A percentile compares a stretch with the other conserved stretches of the same genome.
phyloP scores from a whole-genome alignment of 2,797 vertebrate species.

The Sus cebifrons region DNA sequence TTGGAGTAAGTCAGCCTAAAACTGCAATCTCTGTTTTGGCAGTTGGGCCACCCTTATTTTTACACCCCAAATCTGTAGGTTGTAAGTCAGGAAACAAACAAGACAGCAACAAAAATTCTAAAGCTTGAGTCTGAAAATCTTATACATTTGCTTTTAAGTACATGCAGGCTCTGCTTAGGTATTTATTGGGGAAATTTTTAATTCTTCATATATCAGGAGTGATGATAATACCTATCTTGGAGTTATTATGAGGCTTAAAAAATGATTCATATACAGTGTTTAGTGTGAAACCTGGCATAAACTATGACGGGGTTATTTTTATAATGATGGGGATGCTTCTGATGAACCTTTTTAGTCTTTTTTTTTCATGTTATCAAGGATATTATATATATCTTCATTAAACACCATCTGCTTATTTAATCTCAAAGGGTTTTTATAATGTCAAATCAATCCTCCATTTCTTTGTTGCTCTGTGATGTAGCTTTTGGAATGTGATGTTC shows the following conservation, averaged over 20 bases:
- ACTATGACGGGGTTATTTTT: neutral
- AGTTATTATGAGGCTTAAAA: neutral
- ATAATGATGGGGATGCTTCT: neutral
- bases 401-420: slow-evolving; percentile 14
- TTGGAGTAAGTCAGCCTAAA: neutral
- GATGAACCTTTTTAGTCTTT: neutral
- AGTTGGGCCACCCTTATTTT: neutral
- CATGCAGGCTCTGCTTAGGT: neutral
- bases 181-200: neutral
- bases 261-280: neutral
- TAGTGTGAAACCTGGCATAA: neutral
- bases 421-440: neutral
- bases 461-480: neutral
- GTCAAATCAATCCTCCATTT: neutral
- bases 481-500: neutral
- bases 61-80: neutral
- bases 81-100: neutral
- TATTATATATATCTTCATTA: neutral
- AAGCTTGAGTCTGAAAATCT: neutral
- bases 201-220: neutral
- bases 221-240: neutral
- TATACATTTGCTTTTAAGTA: neutral
- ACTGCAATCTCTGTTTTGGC: neutral
- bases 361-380: neutral
- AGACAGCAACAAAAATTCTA: neutral